Conservation (phyloP, 2,113 vertebrate genomes). For the Dermatemys mawii region DNA sequence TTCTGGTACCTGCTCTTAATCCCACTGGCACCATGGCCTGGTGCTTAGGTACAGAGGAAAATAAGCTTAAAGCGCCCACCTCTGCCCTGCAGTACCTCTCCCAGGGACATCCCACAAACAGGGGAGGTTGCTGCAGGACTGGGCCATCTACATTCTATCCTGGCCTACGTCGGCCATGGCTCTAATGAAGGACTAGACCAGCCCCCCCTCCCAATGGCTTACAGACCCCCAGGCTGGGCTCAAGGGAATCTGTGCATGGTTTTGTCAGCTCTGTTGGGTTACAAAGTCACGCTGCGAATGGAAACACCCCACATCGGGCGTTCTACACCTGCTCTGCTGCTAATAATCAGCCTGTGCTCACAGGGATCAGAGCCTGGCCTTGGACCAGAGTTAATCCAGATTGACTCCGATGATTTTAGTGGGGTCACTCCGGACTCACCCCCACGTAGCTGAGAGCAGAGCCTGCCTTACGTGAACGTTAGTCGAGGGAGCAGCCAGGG, state of each 20-base stretch:
- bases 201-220: neutral
- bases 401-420: neutral
- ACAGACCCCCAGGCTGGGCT: neutral
- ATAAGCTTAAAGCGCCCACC: neutral
- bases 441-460: neutral
- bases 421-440: neutral
- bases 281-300: too few relatives aligned
- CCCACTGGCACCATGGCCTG: too few relatives aligned
- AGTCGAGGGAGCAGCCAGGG: too few relatives aligned
- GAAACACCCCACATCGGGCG: too few relatives aligned
- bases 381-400: neutral
- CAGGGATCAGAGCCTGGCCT: too few relatives aligned
- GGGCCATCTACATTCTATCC: neutral
- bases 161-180: too few relatives aligned
- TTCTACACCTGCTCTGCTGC: too few relatives aligned
- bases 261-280: neutral
- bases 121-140: neutral
- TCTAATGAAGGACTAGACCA: neutral
- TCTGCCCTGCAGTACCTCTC: too few relatives aligned
- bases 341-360: too few relatives aligned
- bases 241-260: neutral
- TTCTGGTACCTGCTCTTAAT: neutral
- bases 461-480: too few relatives aligned
- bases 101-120: too few relatives aligned
- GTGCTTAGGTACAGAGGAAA: neutral